A percentile compares a stretch with the other conserved stretches of the same genome.
phyloP scores from a whole-genome alignment of 2,113 vertebrate genomes.

The Corythaeola cristata region DNA sequence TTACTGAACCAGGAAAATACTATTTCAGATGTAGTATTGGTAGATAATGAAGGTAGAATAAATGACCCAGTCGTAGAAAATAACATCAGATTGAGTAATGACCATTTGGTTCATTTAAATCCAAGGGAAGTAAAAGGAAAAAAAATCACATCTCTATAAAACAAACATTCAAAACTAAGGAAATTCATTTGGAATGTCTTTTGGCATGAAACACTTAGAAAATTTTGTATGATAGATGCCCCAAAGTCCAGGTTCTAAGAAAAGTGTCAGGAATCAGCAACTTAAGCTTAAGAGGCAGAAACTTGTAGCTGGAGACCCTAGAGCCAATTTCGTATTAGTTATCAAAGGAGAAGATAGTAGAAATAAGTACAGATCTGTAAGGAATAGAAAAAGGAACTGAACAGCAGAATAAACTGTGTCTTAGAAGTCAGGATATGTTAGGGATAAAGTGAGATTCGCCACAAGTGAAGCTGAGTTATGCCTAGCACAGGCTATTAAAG shows the following conservation, averaged over 20 bases:
- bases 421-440: background rate
- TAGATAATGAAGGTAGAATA: slow-evolving; percentile 52
- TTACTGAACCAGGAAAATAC: slow-evolving; percentile 44
- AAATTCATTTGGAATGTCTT: background rate
- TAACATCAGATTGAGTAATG: background rate
- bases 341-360: background rate
- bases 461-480: background rate
- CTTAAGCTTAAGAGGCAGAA: background rate
- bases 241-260: background rate
- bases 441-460: background rate
- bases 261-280: background rate
- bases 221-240: background rate
- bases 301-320: background rate
- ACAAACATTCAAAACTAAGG: background rate
- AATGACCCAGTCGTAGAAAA: background rate
- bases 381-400: background rate
- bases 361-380: background rate
- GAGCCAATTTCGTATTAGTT: background rate
- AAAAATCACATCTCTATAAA: background rate
- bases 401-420: background rate
- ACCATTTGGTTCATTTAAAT: background rate
- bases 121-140: background rate
- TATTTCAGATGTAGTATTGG: slow-evolving; percentile 2
- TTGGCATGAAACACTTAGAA: background rate
- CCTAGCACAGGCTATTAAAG: background rate